A percentile compares a stretch with the other conserved stretches of the same genome.
phyloP scores from a whole-genome alignment of 2,888 invertebrate species.

The Acrobasis suavella region DNA sequence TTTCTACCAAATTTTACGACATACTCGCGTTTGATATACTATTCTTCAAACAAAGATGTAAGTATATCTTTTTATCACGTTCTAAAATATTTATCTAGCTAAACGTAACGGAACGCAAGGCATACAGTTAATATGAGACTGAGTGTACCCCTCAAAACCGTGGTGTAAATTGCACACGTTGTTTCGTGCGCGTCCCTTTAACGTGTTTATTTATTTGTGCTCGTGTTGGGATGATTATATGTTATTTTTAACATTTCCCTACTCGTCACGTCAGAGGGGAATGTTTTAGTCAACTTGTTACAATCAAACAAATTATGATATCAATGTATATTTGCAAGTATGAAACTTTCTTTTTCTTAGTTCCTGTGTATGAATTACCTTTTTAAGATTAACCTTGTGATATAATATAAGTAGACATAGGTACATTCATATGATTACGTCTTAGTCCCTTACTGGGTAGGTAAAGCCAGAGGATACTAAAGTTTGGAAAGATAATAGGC shows the following conservation, averaged over 20 bases:
- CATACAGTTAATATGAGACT: background rate
- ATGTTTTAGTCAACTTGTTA: constrained; percentile 12
- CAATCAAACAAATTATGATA: constrained; percentile 1
- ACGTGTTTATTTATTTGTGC: constrained; percentile 45
- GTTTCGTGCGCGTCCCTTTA: constrained; percentile 44
- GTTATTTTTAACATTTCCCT: constrained; percentile 41
- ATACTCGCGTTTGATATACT: too few species aligned
- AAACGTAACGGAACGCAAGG: background rate
- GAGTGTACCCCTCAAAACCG: constrained; percentile 22
- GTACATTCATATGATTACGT: too few species aligned
- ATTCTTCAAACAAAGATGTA: too few species aligned
- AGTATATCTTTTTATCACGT: too few species aligned
- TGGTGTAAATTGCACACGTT: constrained; percentile 38
- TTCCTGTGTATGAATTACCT: too few species aligned
- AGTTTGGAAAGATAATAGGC: too few species aligned
- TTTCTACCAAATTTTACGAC: too few species aligned
- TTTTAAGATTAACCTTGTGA: too few species aligned
- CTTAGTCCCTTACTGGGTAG: too few species aligned
- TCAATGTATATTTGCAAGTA: background rate
- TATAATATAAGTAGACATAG: too few species aligned
- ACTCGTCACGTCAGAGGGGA: constrained; percentile 14
- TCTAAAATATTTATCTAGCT: background rate
- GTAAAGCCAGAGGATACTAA: too few species aligned
- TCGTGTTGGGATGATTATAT: constrained; percentile 39
- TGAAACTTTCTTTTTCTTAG: too few species aligned